phyloP scores from a whole-genome alignment of 2,888 invertebrate species.

The Zygaena filipendulae region DNA sequence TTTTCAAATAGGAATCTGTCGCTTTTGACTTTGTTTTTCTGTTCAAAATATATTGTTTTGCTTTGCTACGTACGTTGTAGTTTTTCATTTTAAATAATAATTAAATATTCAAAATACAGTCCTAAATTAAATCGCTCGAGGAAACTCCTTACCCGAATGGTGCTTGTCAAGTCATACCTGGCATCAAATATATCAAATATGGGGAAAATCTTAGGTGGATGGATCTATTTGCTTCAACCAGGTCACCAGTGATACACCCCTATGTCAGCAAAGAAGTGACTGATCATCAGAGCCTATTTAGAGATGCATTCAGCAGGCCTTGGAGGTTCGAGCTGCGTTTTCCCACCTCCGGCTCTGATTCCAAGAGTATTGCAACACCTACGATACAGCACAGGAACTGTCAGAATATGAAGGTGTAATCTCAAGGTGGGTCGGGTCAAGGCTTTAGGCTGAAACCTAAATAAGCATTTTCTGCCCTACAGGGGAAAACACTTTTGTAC shows the following conservation, averaged over 20 bases:
- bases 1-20: too few relatives aligned
- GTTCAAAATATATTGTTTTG: too few relatives aligned
- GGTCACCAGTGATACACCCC: conserved; percentile 12
- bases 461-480: too few relatives aligned
- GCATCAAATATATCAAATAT: conserved; percentile 4
- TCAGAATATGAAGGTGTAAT: neutral
- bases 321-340: conserved; percentile 16
- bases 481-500: too few relatives aligned
- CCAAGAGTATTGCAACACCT: conserved; percentile 16
- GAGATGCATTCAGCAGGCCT: conserved; percentile 14
- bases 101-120: too few relatives aligned
- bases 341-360: conserved; percentile 18
- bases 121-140: too few relatives aligned
- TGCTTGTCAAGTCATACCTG: conserved; percentile 2
- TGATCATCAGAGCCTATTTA: conserved; percentile 7
- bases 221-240: conserved; percentile 15
- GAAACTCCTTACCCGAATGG: conserved; percentile 10
- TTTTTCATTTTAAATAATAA: too few relatives aligned
- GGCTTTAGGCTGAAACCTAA: neutral
- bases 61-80: too few relatives aligned
- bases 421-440: conserved; percentile 2
- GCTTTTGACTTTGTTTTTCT: too few relatives aligned
- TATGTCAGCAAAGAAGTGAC: conserved; percentile 13
- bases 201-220: conserved; percentile 9
- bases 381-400: conserved; percentile 9